Conservation (phyloP, 2,797 vertebrate species). For the Phoebastria nigripes region DNA sequence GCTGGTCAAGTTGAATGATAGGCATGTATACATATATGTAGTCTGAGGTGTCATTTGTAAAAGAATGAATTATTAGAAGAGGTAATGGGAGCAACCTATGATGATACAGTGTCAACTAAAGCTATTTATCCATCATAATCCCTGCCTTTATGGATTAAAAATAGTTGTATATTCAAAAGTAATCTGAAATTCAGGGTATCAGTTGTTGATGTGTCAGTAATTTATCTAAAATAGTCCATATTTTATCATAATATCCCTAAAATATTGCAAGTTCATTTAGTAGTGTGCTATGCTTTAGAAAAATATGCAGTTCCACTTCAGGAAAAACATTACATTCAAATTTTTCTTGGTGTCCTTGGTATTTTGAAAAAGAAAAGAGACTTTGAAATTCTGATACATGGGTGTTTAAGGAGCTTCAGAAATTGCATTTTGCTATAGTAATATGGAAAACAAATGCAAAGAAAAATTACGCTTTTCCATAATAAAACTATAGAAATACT, state of each 20-base stretch:
- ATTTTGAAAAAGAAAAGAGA: background rate
- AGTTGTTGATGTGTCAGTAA: background rate
- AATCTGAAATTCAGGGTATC: slow-evolving; percentile 13
- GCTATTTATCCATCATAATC: slow-evolving; percentile 31
- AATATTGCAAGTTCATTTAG: slow-evolving; percentile 26
- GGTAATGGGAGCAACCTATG: background rate
- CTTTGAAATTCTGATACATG: background rate
- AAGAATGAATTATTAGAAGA: slow-evolving; percentile 16
- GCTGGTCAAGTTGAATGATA: background rate
- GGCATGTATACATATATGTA: background rate
- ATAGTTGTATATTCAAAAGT: slow-evolving; percentile 39
- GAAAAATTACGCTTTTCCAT: background rate
- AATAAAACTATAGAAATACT: background rate
- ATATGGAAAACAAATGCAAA: background rate
- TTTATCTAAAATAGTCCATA: background rate
- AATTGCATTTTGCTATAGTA: background rate
- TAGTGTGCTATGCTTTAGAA: background rate
- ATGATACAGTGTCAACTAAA: slow-evolving; percentile 6
- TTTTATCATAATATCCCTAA: background rate
- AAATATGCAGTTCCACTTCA: background rate
- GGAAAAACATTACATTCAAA: background rate
- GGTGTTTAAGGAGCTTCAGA: background rate
- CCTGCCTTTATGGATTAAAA: slow-evolving; percentile 29
- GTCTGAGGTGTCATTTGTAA: background rate
- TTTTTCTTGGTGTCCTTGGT: background rate